Conservation (phyloP, 1,140 invertebrate species). For the Drosophila nigromelanica region DNA sequence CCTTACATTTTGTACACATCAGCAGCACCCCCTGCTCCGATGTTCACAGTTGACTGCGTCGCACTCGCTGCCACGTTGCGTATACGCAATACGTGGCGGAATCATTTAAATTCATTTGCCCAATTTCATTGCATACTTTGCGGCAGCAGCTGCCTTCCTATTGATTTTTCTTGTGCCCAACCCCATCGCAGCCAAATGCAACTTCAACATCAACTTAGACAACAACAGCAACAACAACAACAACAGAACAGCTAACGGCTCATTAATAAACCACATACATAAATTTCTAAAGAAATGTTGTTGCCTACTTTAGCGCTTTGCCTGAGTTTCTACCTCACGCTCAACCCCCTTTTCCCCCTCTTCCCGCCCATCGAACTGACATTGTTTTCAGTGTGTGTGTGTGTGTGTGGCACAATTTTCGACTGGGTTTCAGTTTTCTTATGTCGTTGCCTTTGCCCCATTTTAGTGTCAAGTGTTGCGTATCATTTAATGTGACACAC, state of each 20-base stretch:
- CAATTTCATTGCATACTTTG: constrained; percentile 59
- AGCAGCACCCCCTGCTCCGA: no score
- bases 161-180: constrained; percentile 26
- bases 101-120: constrained; percentile 55
- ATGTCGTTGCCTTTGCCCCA: constrained; percentile 40
- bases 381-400: constrained; percentile 3
- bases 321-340: not conserved
- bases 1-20: no score
- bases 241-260: constrained; percentile 36
- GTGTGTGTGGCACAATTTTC: constrained; percentile 26
- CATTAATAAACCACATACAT: constrained; percentile 55
- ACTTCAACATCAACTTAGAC: constrained; percentile 14
- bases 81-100: constrained; percentile 45
- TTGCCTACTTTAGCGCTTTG: constrained; percentile 29
- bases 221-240: constrained; percentile 13
- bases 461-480: constrained; percentile 81
- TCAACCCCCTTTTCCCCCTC: not conserved
- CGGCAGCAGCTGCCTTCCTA: constrained; percentile 42
- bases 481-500: constrained; percentile 81
- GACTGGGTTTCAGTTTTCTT: constrained; percentile 36
- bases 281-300: constrained; percentile 37
- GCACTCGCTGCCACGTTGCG: constrained; percentile 16
- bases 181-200: constrained; percentile 20
- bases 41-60: constrained; percentile 38
- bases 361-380: not conserved